Conservation (phyloP, 2,888 invertebrate species). For the Apantesis nais region DNA sequence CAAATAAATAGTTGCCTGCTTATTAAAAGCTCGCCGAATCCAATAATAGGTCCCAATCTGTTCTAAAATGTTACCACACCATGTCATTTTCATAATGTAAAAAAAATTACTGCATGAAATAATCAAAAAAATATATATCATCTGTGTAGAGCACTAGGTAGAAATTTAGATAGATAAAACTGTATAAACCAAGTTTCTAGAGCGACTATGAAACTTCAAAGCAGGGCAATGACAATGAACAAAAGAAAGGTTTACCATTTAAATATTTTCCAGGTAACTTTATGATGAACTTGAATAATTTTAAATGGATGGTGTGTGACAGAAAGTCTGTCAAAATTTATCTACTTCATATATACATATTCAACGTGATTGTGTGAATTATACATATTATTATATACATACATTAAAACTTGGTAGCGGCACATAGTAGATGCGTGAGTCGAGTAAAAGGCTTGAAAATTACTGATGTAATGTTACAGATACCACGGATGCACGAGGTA, state of each 20-base stretch:
- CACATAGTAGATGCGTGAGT: background rate
- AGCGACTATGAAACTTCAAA: background rate
- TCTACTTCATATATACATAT: no score
- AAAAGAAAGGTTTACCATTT: background rate
- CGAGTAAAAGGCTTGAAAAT: background rate
- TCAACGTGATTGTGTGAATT: no score
- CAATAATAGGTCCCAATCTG: constrained; percentile 74
- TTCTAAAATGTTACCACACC: constrained; percentile 57
- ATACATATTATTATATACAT: no score
- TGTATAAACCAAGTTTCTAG: background rate
- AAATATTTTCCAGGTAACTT: background rate
- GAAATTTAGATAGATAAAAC: background rate
- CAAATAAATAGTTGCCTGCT: constrained; percentile 78
- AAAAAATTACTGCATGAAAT: background rate
- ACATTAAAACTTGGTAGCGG: background rate
- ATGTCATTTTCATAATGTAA: background rate
- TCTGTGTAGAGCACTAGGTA: background rate
- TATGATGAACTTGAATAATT: no score
- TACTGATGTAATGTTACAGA: background rate
- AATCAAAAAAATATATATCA: background rate
- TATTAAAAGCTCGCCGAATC: constrained; percentile 88
- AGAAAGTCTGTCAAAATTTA: no score
- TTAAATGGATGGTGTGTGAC: no score
- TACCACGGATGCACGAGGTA: background rate
- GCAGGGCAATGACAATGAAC: background rate